A percentile compares a stretch with the other conserved stretches of the same genome.
Evolutionary conservation across 2,797 vertebrate genomes (phyloP).

Genomic region (Merluccius polli): DNA sequence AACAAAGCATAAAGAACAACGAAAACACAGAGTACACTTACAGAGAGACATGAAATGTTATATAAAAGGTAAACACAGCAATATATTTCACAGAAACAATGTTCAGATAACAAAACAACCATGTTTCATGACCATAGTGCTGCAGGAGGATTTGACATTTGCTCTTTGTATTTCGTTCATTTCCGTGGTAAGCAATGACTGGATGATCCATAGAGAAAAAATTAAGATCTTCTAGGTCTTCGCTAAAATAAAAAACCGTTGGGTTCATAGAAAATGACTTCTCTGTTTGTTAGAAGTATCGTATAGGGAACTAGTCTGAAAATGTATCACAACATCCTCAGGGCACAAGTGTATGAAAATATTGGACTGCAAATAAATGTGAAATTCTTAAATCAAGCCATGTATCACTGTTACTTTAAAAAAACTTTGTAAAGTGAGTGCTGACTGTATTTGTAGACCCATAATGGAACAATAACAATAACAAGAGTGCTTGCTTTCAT

Average conservation of each 20-base stretch:
- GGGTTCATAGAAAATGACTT: neutral
- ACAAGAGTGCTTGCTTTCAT: conserved; percentile 71
- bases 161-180: conserved; percentile 28
- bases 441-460: conserved; percentile 65
- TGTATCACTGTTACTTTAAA: neutral
- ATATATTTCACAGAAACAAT: conserved; percentile 75
- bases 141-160: conserved; percentile 51
- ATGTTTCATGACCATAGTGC: conserved; percentile 82
- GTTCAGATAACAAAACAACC: conserved; percentile 69
- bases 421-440: conserved; percentile 53
- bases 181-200: conserved; percentile 28
- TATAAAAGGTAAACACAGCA: conserved; percentile 81
- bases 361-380: neutral
- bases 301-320: neutral
- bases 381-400: neutral
- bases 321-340: neutral
- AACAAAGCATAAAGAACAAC: conserved; percentile 44
- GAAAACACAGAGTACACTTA: conserved; percentile 33
- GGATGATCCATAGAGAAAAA: conserved; percentile 5
- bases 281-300: neutral
- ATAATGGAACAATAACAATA: conserved; percentile 70
- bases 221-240: neutral
- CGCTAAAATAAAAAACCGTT: neutral
- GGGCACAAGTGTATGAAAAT: neutral
- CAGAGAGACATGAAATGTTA: conserved; percentile 45